Conservation (phyloP, 2,888 invertebrate genomes). For the Xestoiulus laeticollis region DNA sequence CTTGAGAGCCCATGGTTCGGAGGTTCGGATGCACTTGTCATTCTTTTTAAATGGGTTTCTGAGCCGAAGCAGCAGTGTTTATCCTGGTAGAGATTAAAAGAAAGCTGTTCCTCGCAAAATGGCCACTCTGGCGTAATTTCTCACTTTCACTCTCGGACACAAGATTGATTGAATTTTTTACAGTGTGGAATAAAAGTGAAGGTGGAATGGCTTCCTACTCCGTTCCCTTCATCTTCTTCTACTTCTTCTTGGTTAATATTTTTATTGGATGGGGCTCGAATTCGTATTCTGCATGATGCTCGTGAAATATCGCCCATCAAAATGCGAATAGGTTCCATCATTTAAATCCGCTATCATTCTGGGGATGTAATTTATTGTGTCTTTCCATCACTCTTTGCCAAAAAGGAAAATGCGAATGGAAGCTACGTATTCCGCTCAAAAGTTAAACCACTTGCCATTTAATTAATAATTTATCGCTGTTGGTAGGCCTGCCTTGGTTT, state of each 20-base stretch:
- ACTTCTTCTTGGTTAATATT: background rate
- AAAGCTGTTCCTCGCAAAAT: conserved; percentile 41
- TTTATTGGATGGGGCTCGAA: conserved; percentile 6
- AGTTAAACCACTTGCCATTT: background rate
- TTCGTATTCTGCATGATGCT: conserved; percentile 29
- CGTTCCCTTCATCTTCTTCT: background rate
- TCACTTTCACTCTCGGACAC: conserved; percentile 35
- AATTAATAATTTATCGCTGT: background rate
- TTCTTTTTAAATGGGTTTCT: conserved; percentile 29
- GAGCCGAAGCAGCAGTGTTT: background rate
- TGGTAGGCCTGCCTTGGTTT: background rate
- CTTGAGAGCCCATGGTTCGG: background rate
- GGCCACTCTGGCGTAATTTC: conserved; percentile 43
- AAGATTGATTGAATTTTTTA: conserved; percentile 41
- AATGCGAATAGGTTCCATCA: conserved; percentile 22
- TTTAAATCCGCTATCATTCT: conserved; percentile 14
- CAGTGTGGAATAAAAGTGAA: background rate
- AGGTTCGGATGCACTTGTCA: conserved; percentile 21
- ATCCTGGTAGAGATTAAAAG: conserved; percentile 34
- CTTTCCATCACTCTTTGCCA: conserved; percentile 5
- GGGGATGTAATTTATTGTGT: background rate
- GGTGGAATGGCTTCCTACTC: background rate
- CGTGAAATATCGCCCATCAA: conserved; percentile 33
- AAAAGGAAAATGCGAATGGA: background rate
- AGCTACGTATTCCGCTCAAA: background rate